A percentile compares a stretch with the other conserved stretches of the same genome.
Evolutionary conservation across 2,113 vertebrate genomes (phyloP).

Genomic region (Paramisgurnus dabryanus): DNA sequence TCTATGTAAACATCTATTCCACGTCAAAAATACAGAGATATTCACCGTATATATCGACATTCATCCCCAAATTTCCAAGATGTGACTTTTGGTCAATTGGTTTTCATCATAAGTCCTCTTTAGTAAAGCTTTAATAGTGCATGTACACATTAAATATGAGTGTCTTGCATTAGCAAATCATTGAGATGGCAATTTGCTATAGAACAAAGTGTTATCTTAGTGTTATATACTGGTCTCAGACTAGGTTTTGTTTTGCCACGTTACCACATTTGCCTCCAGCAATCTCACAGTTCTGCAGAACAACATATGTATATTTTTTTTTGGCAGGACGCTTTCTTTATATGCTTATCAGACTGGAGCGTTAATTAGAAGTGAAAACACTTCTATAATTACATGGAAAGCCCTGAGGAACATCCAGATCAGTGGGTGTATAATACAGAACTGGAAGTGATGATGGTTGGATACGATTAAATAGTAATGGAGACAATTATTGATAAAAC

Average conservation of each 20-base stretch:
- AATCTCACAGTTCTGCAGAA: background rate
- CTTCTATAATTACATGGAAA: constrained; percentile 44
- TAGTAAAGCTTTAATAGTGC: too few relatives aligned
- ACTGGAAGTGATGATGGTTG: background rate
- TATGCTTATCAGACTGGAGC: constrained; percentile 18
- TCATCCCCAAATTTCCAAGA: too few relatives aligned
- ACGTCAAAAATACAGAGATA: too few relatives aligned
- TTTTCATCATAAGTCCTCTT: too few relatives aligned
- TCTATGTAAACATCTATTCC: too few relatives aligned
- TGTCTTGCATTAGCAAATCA: too few relatives aligned
- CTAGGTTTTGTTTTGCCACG: background rate
- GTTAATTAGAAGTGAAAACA: constrained; percentile 40
- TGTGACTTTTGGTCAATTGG: too few relatives aligned
- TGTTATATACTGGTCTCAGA: too few relatives aligned
- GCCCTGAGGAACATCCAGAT: constrained; percentile 12
- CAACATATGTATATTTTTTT: constrained; percentile 10
- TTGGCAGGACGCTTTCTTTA: background rate
- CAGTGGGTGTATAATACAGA: background rate
- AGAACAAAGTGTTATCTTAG: too few relatives aligned
- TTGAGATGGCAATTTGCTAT: too few relatives aligned
- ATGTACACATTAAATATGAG: too few relatives aligned
- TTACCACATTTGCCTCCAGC: background rate
- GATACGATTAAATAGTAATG: constrained; percentile 34
- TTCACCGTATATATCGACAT: too few relatives aligned
- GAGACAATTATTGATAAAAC: background rate